A percentile compares a stretch with the other conserved stretches of the same genome.
These are phyloP conservation scores for Meloidogyne chitwoodi DNA, from an alignment of 1,140 invertebrate species.

Conservation along the genomic window DNA sequence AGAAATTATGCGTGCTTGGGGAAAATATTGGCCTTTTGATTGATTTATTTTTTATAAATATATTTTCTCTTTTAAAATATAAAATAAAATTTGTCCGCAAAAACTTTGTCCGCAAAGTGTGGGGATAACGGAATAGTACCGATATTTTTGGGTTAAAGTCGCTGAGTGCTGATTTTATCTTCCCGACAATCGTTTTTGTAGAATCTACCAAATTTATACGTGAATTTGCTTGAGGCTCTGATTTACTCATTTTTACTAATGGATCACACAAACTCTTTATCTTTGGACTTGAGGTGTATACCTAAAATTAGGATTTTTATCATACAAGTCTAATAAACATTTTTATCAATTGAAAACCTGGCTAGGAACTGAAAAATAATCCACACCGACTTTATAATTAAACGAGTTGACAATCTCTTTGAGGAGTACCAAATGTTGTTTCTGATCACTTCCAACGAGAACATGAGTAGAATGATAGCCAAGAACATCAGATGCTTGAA, in stretches of 20 bases:
- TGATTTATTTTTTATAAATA: too few relatives aligned
- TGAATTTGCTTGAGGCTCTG: slow-evolving; percentile 73
- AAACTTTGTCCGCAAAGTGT: too few relatives aligned
- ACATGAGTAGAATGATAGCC: slow-evolving; percentile 86
- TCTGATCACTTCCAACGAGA: slow-evolving; percentile 89
- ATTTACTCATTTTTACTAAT: slow-evolving; percentile 95
- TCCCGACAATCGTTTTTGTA: slow-evolving; percentile 73
- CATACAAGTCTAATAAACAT: too few relatives aligned
- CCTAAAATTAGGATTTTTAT: slow-evolving; percentile 59
- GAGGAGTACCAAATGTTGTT: slow-evolving; percentile 81
- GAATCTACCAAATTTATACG: slow-evolving; percentile 77
- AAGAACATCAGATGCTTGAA: slow-evolving; percentile 90
- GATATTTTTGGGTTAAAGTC: slow-evolving; percentile 66
- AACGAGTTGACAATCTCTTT: not conserved
- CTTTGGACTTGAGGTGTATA: slow-evolving; percentile 64
- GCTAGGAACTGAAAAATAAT: slow-evolving; percentile 74
- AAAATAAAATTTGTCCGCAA: too few relatives aligned
- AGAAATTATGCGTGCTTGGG: too few relatives aligned
- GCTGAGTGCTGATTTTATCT: slow-evolving; percentile 84
- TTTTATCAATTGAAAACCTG: slow-evolving; percentile 62
- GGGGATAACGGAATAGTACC: too few relatives aligned
- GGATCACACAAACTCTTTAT: slow-evolving; percentile 79
- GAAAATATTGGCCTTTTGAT: too few relatives aligned
- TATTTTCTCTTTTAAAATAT: too few relatives aligned
- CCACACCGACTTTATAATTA: slow-evolving; percentile 62